These are phyloP conservation scores for Cathartes aura DNA, from an alignment of 2,113 vertebrate genomes.

Conservation along the genomic window DNA sequence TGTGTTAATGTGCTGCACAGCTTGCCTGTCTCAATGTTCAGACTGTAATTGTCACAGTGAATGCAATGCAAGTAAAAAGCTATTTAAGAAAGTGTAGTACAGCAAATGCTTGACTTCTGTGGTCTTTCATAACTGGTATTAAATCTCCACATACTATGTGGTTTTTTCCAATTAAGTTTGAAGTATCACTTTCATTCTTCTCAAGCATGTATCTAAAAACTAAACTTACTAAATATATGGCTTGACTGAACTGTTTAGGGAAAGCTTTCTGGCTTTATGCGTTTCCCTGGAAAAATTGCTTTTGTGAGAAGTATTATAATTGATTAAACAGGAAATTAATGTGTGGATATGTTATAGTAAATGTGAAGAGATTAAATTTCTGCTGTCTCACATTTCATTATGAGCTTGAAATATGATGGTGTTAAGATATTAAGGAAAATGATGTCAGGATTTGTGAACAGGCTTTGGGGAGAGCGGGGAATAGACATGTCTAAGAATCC, in stretches of 20 bases:
- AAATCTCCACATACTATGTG: background rate
- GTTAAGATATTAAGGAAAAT: background rate
- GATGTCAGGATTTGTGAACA: background rate
- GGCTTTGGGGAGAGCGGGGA: background rate
- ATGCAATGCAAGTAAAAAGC: background rate
- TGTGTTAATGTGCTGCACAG: background rate
- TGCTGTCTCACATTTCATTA: background rate
- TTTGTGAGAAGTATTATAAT: conserved; percentile 24
- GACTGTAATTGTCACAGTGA: background rate
- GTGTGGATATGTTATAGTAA: background rate
- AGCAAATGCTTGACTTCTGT: background rate
- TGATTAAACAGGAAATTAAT: conserved; percentile 55
- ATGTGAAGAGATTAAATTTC: conserved; percentile 19
- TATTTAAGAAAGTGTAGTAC: background rate
- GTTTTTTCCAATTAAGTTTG: background rate
- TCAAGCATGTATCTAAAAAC: background rate
- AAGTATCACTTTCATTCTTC: background rate
- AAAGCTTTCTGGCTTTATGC: background rate
- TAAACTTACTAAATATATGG: background rate
- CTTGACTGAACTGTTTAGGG: background rate
- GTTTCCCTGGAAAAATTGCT: background rate
- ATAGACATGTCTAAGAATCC: background rate
- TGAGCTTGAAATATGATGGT: background rate
- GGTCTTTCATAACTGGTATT: background rate
- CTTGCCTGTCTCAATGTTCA: background rate